Base-by-base conservation (phyloP, 2,888 invertebrate genomes). In the Eupsilia transversa region DNA sequence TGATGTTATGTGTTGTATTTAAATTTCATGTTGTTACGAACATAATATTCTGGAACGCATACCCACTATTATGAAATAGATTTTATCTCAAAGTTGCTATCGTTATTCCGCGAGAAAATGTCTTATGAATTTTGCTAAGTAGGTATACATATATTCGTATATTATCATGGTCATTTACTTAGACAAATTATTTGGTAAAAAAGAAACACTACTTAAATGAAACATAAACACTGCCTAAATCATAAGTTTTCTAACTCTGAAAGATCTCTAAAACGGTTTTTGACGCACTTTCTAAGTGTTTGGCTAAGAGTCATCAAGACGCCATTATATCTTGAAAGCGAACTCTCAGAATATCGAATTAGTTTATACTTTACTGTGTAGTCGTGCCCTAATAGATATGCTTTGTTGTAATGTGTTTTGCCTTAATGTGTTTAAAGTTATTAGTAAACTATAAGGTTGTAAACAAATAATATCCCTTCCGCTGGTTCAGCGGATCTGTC, bases 271-370 rank as follows among this genome's bases (percentile, higher is more conserved):
- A 38, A 60, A 35, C 20, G 61, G 43, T 66, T 63, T 23, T 10
- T 12, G 12, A 33, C 41, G 49, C 80, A 56, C 27, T 69, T 69
- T 10, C 54, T 12, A 66, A 74, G 59, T 69, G 61, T 69, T 66
- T 27, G 20, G 27, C 49, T 49, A 46, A 81, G 84, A 57, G 41
- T 76, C 68, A 66, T 76, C 59, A 72, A 66, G 57, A 4, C 35
- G 41, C 49, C 57, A 80, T 74, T 72, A 60, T 38, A 49, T 38
- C 70, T 56, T 20, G 17, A 57, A 65, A 64, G 41, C 12, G 27
- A 57, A 27, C 57, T 33, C 77, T 75, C 20, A 7, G 77, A 81
- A 76, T 82, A 82, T 82, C 65, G 82, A 84, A 81, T 84, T 30
- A 43, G 27, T 75, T 57, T 10, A 46, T 38, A 66, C 30, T 74